Conservation (phyloP, 2,113 vertebrate species). For the Plotosus lineatus region DNA sequence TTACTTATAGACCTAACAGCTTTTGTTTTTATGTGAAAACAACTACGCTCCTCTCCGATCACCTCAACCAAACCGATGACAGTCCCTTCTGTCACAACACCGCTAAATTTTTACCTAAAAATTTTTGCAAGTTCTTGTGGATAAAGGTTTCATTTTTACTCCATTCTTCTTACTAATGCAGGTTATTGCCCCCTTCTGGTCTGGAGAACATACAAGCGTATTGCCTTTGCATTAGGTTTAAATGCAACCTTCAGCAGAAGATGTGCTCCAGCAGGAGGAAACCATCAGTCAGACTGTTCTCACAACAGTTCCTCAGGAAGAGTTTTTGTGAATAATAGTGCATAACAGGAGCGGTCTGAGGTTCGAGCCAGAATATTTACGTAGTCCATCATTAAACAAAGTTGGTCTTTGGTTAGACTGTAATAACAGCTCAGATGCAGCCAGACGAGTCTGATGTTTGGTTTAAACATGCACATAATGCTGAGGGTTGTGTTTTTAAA, state of each 20-base stretch:
- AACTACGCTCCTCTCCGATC: no score
- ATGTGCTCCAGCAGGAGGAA: not conserved
- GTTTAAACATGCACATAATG: constrained; percentile 3
- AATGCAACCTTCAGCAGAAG: not conserved
- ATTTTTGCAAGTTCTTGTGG: no score
- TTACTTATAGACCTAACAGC: no score
- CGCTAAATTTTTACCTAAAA: no score
- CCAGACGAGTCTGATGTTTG: constrained; percentile 13
- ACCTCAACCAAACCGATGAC: no score
- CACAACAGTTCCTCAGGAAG: not conserved
- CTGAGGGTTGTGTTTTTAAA: constrained; percentile 16
- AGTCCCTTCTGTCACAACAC: no score
- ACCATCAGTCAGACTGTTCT: not conserved
- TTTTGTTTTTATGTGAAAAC: no score
- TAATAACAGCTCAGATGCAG: constrained; percentile 24
- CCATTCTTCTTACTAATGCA: not conserved
- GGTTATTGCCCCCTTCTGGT: not conserved
- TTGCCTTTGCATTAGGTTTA: no score
- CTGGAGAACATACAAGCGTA: not conserved
- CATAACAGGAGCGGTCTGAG: not conserved
- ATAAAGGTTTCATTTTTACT: no score
- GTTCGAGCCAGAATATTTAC: not conserved
- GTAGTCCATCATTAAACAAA: not conserved
- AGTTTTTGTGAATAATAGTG: constrained; percentile 8
- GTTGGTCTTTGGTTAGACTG: not conserved